A percentile compares a stretch with the other conserved stretches of the same genome.
phyloP scores from a whole-genome alignment of 2,888 invertebrate genomes.

The Anarsia innoxiella region DNA sequence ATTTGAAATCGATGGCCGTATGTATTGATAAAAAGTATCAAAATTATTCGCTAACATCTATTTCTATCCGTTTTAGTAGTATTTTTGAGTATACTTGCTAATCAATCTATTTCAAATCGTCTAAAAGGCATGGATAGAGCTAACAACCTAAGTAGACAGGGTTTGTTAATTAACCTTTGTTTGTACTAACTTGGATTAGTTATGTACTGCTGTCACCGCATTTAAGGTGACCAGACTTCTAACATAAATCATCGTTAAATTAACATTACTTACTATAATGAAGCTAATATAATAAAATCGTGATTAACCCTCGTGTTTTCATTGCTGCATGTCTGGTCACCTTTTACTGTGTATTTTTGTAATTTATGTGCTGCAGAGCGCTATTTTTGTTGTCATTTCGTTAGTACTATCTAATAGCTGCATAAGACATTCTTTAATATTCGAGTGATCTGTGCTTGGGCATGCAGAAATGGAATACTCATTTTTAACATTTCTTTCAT shows the following conservation, averaged over 20 bases:
- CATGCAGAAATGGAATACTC: conserved; percentile 71
- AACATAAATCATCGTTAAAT: background rate
- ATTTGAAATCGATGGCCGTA: no score
- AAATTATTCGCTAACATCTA: no score
- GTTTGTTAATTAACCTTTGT: conserved; percentile 44
- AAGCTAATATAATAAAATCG: no score
- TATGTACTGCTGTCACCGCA: conserved; percentile 62
- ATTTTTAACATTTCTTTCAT: conserved; percentile 41
- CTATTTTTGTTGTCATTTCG: conserved; percentile 38
- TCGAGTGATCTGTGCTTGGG: conserved; percentile 67
- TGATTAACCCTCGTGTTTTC: no score
- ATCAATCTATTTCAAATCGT: no score
- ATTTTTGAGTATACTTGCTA: no score
- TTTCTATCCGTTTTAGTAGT: no score
- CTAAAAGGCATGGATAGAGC: conserved; percentile 48
- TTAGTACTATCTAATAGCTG: conserved; percentile 44
- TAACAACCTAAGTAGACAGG: conserved; percentile 63
- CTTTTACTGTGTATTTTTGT: conserved; percentile 46
- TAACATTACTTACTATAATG: no score
- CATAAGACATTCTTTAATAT: conserved; percentile 50
- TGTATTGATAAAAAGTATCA: no score
- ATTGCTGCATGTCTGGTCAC: conserved; percentile 75
- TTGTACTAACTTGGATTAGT: conserved; percentile 31
- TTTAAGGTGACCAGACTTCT: conserved; percentile 68
- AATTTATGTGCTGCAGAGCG: conserved; percentile 45